Evolutionary conservation across 1,140 invertebrate species (phyloP).

Genomic region (Lineus longissimus): DNA sequence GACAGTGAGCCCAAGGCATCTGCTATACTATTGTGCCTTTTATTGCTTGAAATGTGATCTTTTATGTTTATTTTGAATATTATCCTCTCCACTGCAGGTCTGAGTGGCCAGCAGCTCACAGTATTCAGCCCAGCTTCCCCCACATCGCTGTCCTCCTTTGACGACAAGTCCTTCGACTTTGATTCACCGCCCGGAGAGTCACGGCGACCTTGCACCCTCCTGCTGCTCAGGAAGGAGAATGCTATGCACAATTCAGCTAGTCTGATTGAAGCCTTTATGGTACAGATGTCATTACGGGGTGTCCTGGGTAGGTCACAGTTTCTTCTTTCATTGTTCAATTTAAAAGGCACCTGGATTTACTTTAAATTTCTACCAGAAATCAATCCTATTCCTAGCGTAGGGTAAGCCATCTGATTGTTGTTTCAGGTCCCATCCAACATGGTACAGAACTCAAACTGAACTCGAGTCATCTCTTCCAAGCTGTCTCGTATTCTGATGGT

Average conservation of each 20-base stretch:
- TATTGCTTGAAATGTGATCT: not conserved
- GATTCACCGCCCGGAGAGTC: not conserved
- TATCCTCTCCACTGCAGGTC: not conserved
- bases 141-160: not conserved
- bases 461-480: slow-evolving; percentile 39
- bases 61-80: not conserved
- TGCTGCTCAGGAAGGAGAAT: slow-evolving; percentile 45
- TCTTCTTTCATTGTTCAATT: not conserved
- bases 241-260: slow-evolving; percentile 40
- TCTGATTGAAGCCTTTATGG: slow-evolving; percentile 44
- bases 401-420: slow-evolving; percentile 14
- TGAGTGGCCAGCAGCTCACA: not conserved
- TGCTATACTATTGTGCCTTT: no score
- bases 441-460: slow-evolving; percentile 18
- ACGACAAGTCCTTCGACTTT: slow-evolving; percentile 1
- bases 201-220: slow-evolving; percentile 30
- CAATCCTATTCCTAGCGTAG: no score
- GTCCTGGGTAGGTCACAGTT: slow-evolving; percentile 16
- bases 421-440: slow-evolving; percentile 30
- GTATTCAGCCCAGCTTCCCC: not conserved
- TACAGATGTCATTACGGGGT: slow-evolving; percentile 37
- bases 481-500: slow-evolving; percentile 32
- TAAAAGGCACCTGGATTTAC: no score
- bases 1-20: no score
- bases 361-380: no score